These are phyloP conservation scores for Prosopocoilus inquinatus DNA, from an alignment of 2,888 invertebrate species.

Conservation along the genomic window DNA sequence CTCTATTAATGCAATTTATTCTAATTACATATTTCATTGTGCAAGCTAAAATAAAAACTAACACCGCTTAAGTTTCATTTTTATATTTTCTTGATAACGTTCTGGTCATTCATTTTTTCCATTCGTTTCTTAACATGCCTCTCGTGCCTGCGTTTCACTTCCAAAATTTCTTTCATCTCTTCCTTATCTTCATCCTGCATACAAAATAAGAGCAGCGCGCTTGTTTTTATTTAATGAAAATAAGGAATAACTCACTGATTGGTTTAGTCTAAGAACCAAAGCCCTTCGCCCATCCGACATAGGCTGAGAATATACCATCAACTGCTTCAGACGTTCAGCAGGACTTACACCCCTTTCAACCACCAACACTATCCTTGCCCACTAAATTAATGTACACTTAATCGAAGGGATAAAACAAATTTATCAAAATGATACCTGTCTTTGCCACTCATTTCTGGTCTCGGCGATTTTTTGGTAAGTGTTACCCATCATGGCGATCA, in stretches of 20 bases:
- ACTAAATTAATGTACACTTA: slow-evolving; percentile 53
- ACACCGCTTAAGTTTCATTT: too few species aligned
- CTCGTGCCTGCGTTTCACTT: slow-evolving; percentile 85
- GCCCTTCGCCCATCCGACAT: slow-evolving; percentile 87
- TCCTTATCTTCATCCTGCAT: slow-evolving; percentile 87
- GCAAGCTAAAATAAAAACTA: too few species aligned
- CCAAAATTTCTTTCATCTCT: slow-evolving; percentile 90
- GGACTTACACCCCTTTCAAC: slow-evolving; percentile 96
- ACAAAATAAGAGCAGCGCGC: not conserved
- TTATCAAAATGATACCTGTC: slow-evolving; percentile 60
- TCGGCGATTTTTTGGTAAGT: slow-evolving; percentile 98
- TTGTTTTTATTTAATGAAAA: not conserved
- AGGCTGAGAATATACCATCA: slow-evolving; percentile 90
- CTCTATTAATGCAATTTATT: too few species aligned
- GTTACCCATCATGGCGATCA: slow-evolving; percentile 99
- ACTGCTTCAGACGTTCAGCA: slow-evolving; percentile 77
- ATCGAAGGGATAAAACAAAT: not conserved
- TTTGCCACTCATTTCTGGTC: slow-evolving; percentile 96
- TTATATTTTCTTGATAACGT: not conserved
- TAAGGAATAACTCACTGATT: slow-evolving; percentile 63
- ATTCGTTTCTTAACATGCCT: slow-evolving; percentile 70
- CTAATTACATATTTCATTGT: too few species aligned
- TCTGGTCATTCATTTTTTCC: slow-evolving; percentile 11
- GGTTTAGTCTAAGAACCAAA: slow-evolving; percentile 82
- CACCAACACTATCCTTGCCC: slow-evolving; percentile 96